Conservation (phyloP, 2,888 invertebrate genomes). For the Diloba caeruleocephala region DNA sequence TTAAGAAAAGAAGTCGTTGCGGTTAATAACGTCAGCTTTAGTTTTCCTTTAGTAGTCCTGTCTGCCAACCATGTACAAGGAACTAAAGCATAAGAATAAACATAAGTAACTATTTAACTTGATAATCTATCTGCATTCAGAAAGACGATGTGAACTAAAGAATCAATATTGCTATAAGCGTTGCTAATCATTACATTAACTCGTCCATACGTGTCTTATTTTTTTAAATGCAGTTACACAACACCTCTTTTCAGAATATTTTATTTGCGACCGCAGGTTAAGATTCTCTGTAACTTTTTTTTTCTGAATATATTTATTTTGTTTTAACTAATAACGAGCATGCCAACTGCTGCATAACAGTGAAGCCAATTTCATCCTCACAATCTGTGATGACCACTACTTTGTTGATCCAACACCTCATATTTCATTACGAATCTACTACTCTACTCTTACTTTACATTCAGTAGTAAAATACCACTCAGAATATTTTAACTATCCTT, state of each 20-base stretch:
- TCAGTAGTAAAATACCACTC: constrained; percentile 13
- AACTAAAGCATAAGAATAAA: constrained; percentile 55
- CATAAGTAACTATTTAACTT: constrained; percentile 55
- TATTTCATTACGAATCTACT: constrained; percentile 29
- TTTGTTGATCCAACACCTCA: constrained; percentile 60
- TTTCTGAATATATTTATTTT: constrained; percentile 40
- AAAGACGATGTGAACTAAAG: constrained; percentile 49
- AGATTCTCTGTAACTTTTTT: constrained; percentile 38
- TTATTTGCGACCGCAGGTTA: constrained; percentile 20
- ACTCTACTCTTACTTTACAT: background rate
- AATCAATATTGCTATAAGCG: constrained; percentile 49
- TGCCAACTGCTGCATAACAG: constrained; percentile 59
- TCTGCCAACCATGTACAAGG: constrained; percentile 56
- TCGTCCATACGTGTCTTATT: constrained; percentile 51
- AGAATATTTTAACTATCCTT: constrained; percentile 21
- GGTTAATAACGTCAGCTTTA: constrained; percentile 63
- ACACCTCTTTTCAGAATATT: constrained; percentile 47
- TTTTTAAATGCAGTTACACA: constrained; percentile 50
- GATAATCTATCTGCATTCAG: constrained; percentile 51
- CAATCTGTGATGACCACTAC: constrained; percentile 61
- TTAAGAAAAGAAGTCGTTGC: constrained; percentile 53
- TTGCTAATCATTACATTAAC: constrained; percentile 62
- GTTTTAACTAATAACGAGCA: constrained; percentile 58
- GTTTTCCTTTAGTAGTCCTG: constrained; percentile 51
- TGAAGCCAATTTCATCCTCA: constrained; percentile 53